Conservation (phyloP, 2,113 vertebrate species). For the Lethenteron camtschaticum region DNA sequence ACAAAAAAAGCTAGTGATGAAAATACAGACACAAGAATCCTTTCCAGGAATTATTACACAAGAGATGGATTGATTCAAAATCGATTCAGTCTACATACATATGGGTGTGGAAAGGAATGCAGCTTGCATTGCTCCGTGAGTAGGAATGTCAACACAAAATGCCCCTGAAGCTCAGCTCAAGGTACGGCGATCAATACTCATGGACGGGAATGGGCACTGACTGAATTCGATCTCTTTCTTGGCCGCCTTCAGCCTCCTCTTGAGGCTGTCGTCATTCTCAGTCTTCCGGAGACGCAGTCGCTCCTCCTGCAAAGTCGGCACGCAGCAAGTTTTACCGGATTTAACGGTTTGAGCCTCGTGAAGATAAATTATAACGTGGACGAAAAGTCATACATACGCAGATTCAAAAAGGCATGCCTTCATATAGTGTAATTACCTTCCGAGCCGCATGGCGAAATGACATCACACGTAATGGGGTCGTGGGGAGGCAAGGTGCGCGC, state of each 20-base stretch:
- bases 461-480: not conserved
- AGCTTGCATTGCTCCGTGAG: too few relatives aligned
- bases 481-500: not conserved
- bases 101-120: too few relatives aligned
- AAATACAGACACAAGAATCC: not conserved
- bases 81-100: too few relatives aligned
- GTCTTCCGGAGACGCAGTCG: slow-evolving; percentile 56
- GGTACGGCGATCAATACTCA: too few relatives aligned
- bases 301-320: slow-evolving; percentile 33
- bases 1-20: slow-evolving; percentile 1
- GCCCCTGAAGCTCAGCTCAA: too few relatives aligned
- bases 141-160: too few relatives aligned
- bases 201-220: slow-evolving; percentile 25
- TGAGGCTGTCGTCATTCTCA: slow-evolving; percentile 58
- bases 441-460: not conserved
- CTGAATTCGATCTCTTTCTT: slow-evolving; percentile 46
- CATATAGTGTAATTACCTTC: not conserved
- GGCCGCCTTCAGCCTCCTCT: slow-evolving; percentile 43
- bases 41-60: not conserved
- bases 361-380: accelerated
- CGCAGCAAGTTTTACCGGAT: not conserved
- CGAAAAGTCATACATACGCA: too few relatives aligned
- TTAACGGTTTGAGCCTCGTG: accelerated
- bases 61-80: not conserved
- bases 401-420: not conserved